phyloP scores from a whole-genome alignment of 1,140 invertebrate species.

The Papilio polyxenes region DNA sequence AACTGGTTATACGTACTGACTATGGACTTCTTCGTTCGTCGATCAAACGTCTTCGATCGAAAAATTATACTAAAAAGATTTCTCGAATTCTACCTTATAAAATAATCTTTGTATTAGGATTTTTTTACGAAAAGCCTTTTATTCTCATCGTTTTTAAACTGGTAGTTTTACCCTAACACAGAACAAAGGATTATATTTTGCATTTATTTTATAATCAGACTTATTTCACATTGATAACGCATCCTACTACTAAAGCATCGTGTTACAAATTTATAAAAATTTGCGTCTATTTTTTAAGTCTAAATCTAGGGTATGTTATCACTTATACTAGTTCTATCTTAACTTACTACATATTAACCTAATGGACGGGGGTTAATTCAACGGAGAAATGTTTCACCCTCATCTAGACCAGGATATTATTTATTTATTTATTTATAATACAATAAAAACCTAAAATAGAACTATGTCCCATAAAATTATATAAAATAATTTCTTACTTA shows the following conservation, averaged over 20 bases:
- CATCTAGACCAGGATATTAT: no score
- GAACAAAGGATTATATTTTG: slow-evolving; percentile 3
- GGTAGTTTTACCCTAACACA: not conserved
- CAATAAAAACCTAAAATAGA: no score
- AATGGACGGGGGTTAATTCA: no score
- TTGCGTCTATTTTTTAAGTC: not conserved
- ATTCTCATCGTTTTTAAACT: slow-evolving; percentile 17
- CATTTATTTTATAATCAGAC: no score
- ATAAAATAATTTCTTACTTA: no score
- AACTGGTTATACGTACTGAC: not conserved
- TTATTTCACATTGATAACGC: no score
- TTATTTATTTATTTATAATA: no score
- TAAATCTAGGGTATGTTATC: no score
- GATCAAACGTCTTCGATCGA: not conserved
- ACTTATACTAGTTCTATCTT: no score
- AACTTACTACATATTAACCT: no score
- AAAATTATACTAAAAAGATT: not conserved
- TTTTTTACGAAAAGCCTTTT: not conserved
- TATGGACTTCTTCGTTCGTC: not conserved
- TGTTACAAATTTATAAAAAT: not conserved
- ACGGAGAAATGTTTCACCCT: no score
- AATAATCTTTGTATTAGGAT: not conserved
- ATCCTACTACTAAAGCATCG: not conserved
- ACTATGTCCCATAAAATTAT: no score
- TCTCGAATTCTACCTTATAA: not conserved